Evolutionary conservation across 2,113 vertebrate species (phyloP).

Genomic region (Gallinago undulata): DNA sequence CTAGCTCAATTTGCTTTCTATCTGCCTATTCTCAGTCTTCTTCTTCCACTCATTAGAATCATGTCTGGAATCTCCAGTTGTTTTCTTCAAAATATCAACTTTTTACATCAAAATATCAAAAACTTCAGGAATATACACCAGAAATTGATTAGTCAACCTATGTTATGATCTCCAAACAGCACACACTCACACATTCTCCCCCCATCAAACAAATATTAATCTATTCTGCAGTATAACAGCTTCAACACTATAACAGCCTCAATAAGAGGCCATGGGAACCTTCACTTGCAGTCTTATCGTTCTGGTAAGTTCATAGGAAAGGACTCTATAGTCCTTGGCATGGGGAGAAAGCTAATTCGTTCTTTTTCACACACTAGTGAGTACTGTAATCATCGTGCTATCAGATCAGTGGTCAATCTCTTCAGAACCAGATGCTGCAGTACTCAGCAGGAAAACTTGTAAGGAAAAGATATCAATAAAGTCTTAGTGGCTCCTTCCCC

Average conservation of each 20-base stretch:
- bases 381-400: background rate
- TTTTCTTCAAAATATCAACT: background rate
- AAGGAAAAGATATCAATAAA: background rate
- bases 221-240: background rate
- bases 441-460: background rate
- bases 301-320: background rate
- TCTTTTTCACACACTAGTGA: background rate
- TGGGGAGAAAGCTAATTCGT: background rate
- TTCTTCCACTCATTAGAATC: background rate
- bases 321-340: no score
- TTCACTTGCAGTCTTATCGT: background rate
- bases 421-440: background rate
- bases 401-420: background rate
- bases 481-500: background rate
- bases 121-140: background rate
- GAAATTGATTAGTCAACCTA: background rate
- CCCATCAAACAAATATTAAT: background rate
- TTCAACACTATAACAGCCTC: background rate
- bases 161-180: background rate
- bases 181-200: background rate
- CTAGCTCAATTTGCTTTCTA: background rate
- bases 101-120: background rate
- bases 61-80: background rate
- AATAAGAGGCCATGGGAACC: rapidly evolving
- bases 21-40: background rate